Evolutionary conservation across 35 echinoderm and acorn worm genomes (phyloP), one percentile per base, ranked within the genome.

Genomic region (Apostichopus californicus): DNA sequence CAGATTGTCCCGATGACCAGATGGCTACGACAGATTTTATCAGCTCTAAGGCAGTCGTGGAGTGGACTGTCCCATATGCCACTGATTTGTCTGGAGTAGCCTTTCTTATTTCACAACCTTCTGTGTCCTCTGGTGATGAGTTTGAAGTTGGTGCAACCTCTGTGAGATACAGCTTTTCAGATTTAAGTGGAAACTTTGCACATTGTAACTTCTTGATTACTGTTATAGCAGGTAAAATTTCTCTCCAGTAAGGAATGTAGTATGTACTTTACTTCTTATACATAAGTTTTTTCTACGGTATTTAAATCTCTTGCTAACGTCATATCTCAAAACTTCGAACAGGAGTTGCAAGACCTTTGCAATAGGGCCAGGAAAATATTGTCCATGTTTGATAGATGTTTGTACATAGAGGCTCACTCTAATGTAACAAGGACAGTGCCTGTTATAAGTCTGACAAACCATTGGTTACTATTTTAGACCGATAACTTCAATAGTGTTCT

Each of bases 1-100:
- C 13, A 15, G 78, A 77, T 61, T 93, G 92, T 61, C 95, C 95
- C 21, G 52, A 20, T 57, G 83, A 94, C 54, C 91, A 94, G 24
- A 64, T 55, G 6, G 82, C 73, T 22, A 68, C 83, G 21, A 90
- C 93, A 6, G 85, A 89, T 66, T 57, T 95, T 82, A 92, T 87
- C 0, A 91, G n/a, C 21, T 60, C 23, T 8, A 73, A 65, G 15
- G 24, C 57, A 54, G 15, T 72, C 15, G 86, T 75, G 1, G 64
- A 58, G 72, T 89, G 86, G 86, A 66, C 63, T 11, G 22, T 3
- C 5, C 86, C 86, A 89, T 72, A 64, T 25, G 86, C 86, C 15
- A 72, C 86, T 46, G 86, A 89, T 26, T 9, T 72, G 7, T 89
- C 86, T 4, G 86, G 64, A 9, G 23, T 18, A 21, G 86, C 63